These are phyloP conservation scores for Portevinia maculata DNA, from an alignment of 2,888 invertebrate species.

Conservation along the genomic window DNA sequence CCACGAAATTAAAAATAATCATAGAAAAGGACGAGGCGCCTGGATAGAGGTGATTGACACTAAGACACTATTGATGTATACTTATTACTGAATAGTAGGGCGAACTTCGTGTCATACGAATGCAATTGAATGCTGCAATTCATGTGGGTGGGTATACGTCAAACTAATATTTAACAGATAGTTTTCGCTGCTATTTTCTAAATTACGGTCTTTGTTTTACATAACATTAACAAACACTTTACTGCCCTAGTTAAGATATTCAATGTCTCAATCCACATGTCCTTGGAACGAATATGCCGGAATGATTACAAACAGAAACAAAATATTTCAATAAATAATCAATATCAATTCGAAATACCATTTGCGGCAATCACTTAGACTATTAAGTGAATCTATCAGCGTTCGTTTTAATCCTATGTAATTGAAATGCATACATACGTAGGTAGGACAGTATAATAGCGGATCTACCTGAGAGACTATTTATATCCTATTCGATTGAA, in stretches of 20 bases:
- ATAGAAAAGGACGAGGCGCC: not conserved
- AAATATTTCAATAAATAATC: slow-evolving; percentile 14
- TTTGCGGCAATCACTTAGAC: slow-evolving; percentile 59
- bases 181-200: no score
- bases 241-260: no score
- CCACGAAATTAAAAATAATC: slow-evolving; percentile 20
- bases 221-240: no score
- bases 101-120: no score
- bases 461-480: slow-evolving; percentile 48
- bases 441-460: not conserved
- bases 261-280: slow-evolving; percentile 42
- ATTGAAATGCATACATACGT: slow-evolving; percentile 26
- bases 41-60: no score
- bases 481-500: slow-evolving; percentile 56
- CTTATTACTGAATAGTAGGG: no score
- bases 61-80: not conserved
- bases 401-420: slow-evolving; percentile 62
- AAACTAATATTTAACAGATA: no score
- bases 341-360: slow-evolving; percentile 55
- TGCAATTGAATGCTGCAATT: no score
- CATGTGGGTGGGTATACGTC: no score
- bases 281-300: slow-evolving; percentile 13
- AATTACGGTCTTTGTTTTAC: no score
- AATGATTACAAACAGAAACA: not conserved
- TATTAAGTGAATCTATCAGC: slow-evolving; percentile 65